Evolutionary conservation across 2,888 invertebrate genomes (phyloP).

Genomic region (Epistrophella euchroma): DNA sequence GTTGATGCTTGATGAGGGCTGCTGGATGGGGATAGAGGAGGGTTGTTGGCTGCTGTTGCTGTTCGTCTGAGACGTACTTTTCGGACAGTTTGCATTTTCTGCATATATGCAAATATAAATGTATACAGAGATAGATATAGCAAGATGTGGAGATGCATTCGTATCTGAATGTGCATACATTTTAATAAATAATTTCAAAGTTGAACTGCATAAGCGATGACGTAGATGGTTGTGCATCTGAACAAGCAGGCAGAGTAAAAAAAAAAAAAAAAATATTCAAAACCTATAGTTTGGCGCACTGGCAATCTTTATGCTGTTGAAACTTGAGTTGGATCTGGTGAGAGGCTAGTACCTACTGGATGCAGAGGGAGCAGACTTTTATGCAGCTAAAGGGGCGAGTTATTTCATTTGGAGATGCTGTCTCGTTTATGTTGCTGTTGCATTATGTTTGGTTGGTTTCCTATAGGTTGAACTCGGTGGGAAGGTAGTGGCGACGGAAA

Average conservation of each 20-base stretch:
- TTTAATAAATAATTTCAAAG: slow-evolving; percentile 76
- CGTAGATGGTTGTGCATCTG: slow-evolving; percentile 64
- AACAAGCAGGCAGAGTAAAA: slow-evolving; percentile 18
- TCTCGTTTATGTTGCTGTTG: slow-evolving; percentile 57
- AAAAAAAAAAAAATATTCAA: slow-evolving; percentile 18
- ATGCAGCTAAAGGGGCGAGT: slow-evolving; percentile 52
- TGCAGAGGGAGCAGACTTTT: slow-evolving; percentile 51
- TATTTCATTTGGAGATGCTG: slow-evolving; percentile 54
- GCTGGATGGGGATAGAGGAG: neutral
- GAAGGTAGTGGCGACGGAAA: neutral
- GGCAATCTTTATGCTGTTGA: slow-evolving; percentile 12
- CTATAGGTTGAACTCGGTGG: slow-evolving; percentile 3
- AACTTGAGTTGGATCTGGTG: neutral
- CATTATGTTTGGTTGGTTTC: slow-evolving; percentile 43
- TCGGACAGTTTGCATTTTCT: slow-evolving; percentile 43
- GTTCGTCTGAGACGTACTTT: slow-evolving; percentile 70
- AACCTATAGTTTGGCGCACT: slow-evolving; percentile 53
- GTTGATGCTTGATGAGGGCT: slow-evolving; percentile 52
- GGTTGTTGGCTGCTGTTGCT: slow-evolving; percentile 48
- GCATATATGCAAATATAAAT: neutral
- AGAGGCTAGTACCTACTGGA: neutral
- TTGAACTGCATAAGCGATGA: slow-evolving; percentile 76
- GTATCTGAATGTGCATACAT: slow-evolving; percentile 68
- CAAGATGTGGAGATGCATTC: slow-evolving; percentile 18
- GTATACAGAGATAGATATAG: neutral